Evolutionary conservation across 2,797 vertebrate species (phyloP).

Genomic region (Harpagifer antarcticus): DNA sequence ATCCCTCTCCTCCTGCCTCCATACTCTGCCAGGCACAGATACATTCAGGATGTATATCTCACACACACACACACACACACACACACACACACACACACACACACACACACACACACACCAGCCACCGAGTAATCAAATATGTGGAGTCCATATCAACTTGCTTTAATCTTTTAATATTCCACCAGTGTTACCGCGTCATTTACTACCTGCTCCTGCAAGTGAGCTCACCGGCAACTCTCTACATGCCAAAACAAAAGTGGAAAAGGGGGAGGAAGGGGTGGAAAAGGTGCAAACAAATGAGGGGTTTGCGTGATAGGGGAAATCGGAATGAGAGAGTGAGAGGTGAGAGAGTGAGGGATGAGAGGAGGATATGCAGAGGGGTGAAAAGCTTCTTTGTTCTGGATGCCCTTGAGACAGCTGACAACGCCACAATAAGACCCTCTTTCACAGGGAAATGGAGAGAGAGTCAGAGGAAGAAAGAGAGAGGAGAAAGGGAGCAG

Average conservation of each 20-base stretch:
- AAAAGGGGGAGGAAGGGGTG: not conserved
- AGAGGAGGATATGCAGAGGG: slow-evolving; percentile 75
- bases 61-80: slow-evolving; percentile 6
- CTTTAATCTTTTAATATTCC: slow-evolving; percentile 45
- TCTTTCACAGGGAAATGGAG: slow-evolving; percentile 75
- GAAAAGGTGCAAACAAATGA: slow-evolving; percentile 46
- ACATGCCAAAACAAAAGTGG: slow-evolving; percentile 26
- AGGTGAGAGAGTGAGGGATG: slow-evolving; percentile 72
- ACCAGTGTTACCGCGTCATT: slow-evolving; percentile 37
- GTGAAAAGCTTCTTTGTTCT: slow-evolving; percentile 87
- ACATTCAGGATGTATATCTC: slow-evolving; percentile 47
- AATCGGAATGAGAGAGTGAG: slow-evolving; percentile 55
- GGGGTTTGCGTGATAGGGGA: slow-evolving; percentile 50
- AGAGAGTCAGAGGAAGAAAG: slow-evolving; percentile 58
- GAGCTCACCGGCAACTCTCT: slow-evolving; percentile 19
- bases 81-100: not conserved
- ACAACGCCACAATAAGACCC: slow-evolving; percentile 83
- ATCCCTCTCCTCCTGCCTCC: slow-evolving; percentile 61
- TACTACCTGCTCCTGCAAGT: slow-evolving; percentile 22
- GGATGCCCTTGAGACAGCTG: slow-evolving; percentile 87
- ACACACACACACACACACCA: not conserved
- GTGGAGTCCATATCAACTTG: slow-evolving; percentile 36
- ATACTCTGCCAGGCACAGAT: slow-evolving; percentile 64
- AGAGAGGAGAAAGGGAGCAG: slow-evolving; percentile 48
- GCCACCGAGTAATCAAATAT: slow-evolving; percentile 20